Base-by-base conservation (phyloP, 2,797 vertebrate species). In the Catharus ustulatus region DNA sequence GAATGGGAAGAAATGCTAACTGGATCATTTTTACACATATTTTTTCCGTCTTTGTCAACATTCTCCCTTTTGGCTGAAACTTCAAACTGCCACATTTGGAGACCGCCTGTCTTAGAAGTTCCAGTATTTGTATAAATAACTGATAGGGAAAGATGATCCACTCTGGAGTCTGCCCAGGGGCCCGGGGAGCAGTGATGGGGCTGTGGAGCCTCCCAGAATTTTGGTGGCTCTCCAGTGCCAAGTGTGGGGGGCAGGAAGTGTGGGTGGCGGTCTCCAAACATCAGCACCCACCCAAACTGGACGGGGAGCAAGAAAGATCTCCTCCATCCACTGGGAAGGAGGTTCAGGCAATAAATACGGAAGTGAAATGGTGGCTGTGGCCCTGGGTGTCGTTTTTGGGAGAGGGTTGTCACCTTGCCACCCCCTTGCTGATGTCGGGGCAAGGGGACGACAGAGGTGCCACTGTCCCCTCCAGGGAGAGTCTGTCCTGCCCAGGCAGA, bases 1-100 rank as follows among this genome's bases (percentile, higher is more conserved):
- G 95, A 94, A 96, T 93, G 93, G 89, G 93, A 68, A 89, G 84
- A 45, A 67, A 92, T 80, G 67, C 87, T 93, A 93, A 45, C 42
- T 21, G 10, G 82, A 67, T 85, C 42, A 15, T 64, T 89, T 80
- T 93, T 89, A 95, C 93, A 74, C 78, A 38, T 89, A 22, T 72
- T 79, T 92, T 88, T 90, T 52, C 15, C 7, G 27, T 84, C 82
- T 87, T 80, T 92, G 91, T 94, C 93, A 84, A 71, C 92, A 83
- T 96, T 87, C 57, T 45, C 61, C 82, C 89, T 20, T 82, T 55
- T 95, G 92, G 92, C 94, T 49, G 74, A 30, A 63, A 79, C 89
- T 89, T 90, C 87, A 84, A 81, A 90, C 79, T 24, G 62, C 91
- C 74, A 27, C 89, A 64, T 92, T 95, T 91, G 91, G 91, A 89